Evolutionary conservation across 2,113 vertebrate species (phyloP).

Genomic region (Bungarus multicinctus): DNA sequence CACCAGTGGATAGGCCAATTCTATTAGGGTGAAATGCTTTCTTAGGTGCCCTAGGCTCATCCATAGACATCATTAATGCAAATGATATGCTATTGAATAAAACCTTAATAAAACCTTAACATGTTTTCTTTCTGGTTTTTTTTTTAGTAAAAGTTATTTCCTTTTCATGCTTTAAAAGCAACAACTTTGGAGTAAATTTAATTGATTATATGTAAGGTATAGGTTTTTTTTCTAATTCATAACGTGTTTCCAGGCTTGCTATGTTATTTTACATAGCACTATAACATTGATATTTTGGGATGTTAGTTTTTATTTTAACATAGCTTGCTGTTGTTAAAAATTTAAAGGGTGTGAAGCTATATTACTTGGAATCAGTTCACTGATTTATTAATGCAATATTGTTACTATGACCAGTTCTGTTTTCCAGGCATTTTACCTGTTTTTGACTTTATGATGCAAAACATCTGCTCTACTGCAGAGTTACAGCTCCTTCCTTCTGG

Average conservation of each 20-base stretch:
- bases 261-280: background rate
- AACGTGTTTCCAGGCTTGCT: background rate
- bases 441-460: background rate
- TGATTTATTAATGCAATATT: background rate
- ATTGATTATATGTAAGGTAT: conserved; percentile 9
- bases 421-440: background rate
- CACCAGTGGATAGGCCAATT: background rate
- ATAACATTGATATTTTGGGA: background rate
- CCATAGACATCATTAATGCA: background rate
- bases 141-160: conserved; percentile 4
- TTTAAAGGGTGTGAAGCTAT: background rate
- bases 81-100: conserved; percentile 28
- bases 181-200: background rate
- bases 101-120: conserved; percentile 5
- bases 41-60: too few species aligned
- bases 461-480: background rate
- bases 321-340: background rate
- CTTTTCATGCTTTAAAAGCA: conserved; percentile 13
- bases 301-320: background rate
- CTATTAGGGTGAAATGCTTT: too few species aligned
- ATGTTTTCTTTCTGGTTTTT: background rate
- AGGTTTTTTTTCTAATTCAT: background rate
- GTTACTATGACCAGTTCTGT: background rate
- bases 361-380: background rate
- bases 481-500: background rate